Percentiles rank a stretch among this genome's conserved stretches.
Conservation (phyloP, 2,888 invertebrate genomes). For the Rhagonycha fulva region DNA sequence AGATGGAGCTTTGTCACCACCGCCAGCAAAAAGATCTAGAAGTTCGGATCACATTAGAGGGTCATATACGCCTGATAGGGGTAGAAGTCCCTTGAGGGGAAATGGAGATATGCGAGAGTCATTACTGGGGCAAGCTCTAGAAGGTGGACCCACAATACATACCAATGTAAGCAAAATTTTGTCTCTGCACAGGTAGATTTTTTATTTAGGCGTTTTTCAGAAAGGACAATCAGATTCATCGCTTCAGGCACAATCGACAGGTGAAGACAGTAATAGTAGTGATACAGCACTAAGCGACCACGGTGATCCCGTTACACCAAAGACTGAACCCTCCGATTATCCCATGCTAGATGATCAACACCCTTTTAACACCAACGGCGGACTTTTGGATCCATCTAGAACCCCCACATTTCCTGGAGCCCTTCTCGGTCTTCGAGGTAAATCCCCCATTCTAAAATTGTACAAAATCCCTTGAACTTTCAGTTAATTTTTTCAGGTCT, state of each 20-base stretch:
- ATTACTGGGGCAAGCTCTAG: slow-evolving; percentile 76
- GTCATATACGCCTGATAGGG: slow-evolving; percentile 53
- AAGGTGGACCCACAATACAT: slow-evolving; percentile 71
- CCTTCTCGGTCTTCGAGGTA: slow-evolving; percentile 81
- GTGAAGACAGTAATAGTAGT: slow-evolving; percentile 84
- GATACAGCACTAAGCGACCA: slow-evolving; percentile 78
- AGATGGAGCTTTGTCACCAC: slow-evolving; percentile 63
- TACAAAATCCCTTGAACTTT: neutral
- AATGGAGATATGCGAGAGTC: slow-evolving; percentile 72
- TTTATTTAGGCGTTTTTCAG: slow-evolving; percentile 37
- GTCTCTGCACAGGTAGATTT: slow-evolving; percentile 1
- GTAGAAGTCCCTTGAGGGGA: slow-evolving; percentile 64
- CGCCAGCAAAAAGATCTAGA: slow-evolving; percentile 72
- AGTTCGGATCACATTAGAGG: slow-evolving; percentile 63
- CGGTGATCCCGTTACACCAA: slow-evolving; percentile 69
- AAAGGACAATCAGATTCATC: slow-evolving; percentile 64
- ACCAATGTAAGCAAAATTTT: slow-evolving; percentile 33
- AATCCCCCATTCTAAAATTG: slow-evolving; percentile 22
- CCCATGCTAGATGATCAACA: slow-evolving; percentile 67
- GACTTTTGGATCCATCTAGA: slow-evolving; percentile 67
- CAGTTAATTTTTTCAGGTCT: slow-evolving; percentile 54
- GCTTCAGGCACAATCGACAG: slow-evolving; percentile 70
- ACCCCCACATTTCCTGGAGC: slow-evolving; percentile 79
- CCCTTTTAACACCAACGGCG: slow-evolving; percentile 63
- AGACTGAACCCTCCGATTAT: slow-evolving; percentile 76